Conservation (phyloP, 2,888 invertebrate genomes). For the Sphaerophoria rueppellii region DNA sequence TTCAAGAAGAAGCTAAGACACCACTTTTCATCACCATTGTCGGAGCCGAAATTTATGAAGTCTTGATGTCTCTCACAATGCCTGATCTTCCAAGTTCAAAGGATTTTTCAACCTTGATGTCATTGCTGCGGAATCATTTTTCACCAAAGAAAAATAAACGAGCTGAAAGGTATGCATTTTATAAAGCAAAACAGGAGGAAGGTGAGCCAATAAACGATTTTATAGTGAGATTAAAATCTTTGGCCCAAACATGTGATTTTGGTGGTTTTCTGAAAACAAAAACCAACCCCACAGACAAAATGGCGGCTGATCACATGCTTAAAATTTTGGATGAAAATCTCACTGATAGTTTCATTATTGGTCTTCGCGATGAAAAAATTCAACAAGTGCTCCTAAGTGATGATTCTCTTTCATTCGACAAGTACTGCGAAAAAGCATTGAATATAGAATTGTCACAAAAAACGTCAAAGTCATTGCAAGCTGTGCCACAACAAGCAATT, state of each 20-base stretch:
- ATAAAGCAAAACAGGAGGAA: slow-evolving; percentile 33
- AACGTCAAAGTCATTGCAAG: slow-evolving; percentile 3
- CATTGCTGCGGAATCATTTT: slow-evolving; percentile 36
- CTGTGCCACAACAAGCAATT: slow-evolving; percentile 22
- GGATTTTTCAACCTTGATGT: slow-evolving; percentile 22
- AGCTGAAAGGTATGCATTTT: slow-evolving; percentile 32
- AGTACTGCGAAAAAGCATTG: slow-evolving; percentile 14
- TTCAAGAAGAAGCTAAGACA: slow-evolving; percentile 42
- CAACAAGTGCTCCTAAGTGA: slow-evolving; percentile 4
- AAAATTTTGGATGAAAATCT: slow-evolving; percentile 40
- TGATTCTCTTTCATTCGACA: slow-evolving; percentile 12
- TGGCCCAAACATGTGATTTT: slow-evolving; percentile 37
- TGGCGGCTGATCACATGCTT: slow-evolving; percentile 7
- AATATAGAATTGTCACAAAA: slow-evolving; percentile 34
- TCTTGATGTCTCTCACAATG: slow-evolving; percentile 41
- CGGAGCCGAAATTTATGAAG: slow-evolving; percentile 41
- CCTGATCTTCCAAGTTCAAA: slow-evolving; percentile 46
- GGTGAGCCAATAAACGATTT: slow-evolving; percentile 37
- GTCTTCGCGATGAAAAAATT: slow-evolving; percentile 22
- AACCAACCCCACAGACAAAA: slow-evolving; percentile 16
- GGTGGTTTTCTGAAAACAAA: slow-evolving; percentile 12
- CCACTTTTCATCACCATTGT: slow-evolving; percentile 46
- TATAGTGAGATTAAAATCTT: slow-evolving; percentile 33
- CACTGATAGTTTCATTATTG: slow-evolving; percentile 73
- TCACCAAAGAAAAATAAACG: slow-evolving; percentile 39